Evolutionary conservation across 2,797 vertebrate species (phyloP), one percentile per base, ranked within the genome.

Genomic region (Valencia hispanica): DNA sequence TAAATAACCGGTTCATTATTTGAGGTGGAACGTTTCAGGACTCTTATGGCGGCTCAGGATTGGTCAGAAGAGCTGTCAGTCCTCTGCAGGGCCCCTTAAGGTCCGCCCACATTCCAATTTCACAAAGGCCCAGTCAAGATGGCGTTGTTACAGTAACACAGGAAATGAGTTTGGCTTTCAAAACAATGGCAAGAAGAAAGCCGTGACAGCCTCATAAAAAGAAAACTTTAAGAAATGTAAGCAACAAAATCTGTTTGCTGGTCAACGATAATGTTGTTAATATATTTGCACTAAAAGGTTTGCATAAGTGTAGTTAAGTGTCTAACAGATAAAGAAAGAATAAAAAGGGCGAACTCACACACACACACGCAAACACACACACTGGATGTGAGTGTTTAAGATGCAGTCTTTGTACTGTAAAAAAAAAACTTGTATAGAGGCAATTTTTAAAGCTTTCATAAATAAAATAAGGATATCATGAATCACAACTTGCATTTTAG

Each of bases 81-180:
- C 87, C 63, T 48, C 14, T 0, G 9, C 20, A 12, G 1, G 0
- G 18, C 14, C 6, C 1, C 2, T 0, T 0, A 79, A 72, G 1
- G 10, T 82, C 89, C 91, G 81, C 92, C 94, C 82, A 78, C 43
- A 69, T 83, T 89, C 63, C 86, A 76, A 80, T 92, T 86, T 89
- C 72, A 83, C 78, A 82, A 83, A 87, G 55, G 61, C 25, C 32
- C 61, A 15, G 72, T 84, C 55, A 86, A 86, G 55, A 32, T 41
- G 0, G 20, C 51, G 51, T 22, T 20, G 20, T 11, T 74, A 32
- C 4, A 74, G 11, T 72, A 5, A 15, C 3, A 68, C 70, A n/a
- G 65, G 85, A 75, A 82, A 17, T 12, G 0, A 0, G 0, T 0
- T 2, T 18, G 2, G 3, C 43, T 75, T 88, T 84, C 77, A 89